Base-by-base conservation (phyloP, 2,888 invertebrate species). In the Willowsia nigromaculata region DNA sequence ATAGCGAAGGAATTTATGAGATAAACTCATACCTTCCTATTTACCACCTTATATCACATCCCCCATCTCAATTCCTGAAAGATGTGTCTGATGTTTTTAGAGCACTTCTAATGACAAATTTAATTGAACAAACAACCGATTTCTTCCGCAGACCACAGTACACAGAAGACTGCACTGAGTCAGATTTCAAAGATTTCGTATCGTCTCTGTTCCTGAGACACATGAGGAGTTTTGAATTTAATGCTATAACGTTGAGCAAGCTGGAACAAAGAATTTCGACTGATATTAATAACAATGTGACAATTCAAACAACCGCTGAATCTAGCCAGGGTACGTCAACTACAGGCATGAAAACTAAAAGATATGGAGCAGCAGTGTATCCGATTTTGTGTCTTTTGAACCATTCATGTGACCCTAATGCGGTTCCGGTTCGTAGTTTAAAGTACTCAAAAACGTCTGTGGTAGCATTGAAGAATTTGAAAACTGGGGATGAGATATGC, bases 371-470 rank as follows among this genome's bases (percentile, higher is more conserved):
- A 0, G 92, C 91, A 3, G 83, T 92, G 6, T 92, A 91, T 59
- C 90, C 91, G 0, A 76, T 91, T 0, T 65, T 92, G 0, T 91
- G 92, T 15, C 84, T 92, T 11, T 68, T 89, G 6, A 92, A 92
- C 74, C 92, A 92, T 90, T 91, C 91, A 3, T 92, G 92, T 86
- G 89, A 89, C 68, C 92, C 92, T 0, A 92, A 92, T 82, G 89
- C 90, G 3, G 89, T 92, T 71, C 92, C 91, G 22, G 90, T 92
- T 4, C 56, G 91, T 43, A 88, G 87, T 30, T 40, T 86, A 4
- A 87, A 80, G 13, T 78, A 65, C 9, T 81, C 88, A 3, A 85
- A 78, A 59, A 91, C 92, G 0, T 85, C 91, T n/a, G 86, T 92
- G n/a, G 86, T 92, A 4, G 89, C 91, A 18, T 22, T 92, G 18